Percentiles rank a stretch among this genome's conserved stretches.
These are phyloP conservation scores for Mesorhabditis spiculigera DNA, from an alignment of 2,888 invertebrate genomes.

Conservation along the genomic window DNA sequence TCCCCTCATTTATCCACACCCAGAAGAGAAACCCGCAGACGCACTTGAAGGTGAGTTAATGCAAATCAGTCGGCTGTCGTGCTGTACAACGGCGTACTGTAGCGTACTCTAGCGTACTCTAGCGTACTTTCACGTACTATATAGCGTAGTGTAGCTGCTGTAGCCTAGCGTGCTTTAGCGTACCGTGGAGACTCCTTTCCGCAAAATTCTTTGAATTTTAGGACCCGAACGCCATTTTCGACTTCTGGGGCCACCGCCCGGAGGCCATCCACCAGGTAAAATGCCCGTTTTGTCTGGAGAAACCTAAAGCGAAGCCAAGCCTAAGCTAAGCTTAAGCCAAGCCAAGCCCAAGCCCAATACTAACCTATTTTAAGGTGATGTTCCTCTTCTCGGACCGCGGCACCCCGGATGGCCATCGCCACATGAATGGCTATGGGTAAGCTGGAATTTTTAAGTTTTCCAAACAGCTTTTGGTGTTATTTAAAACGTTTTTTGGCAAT, in stretches of 20 bases:
- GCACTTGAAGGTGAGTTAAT: no score
- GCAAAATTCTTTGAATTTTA: conserved; percentile 12
- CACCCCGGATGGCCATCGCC: conserved; percentile 59
- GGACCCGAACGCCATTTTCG: conserved; percentile 51
- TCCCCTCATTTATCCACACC: conserved; percentile 92
- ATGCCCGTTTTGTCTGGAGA: neutral
- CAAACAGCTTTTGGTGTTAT: neutral
- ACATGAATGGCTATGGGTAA: conserved; percentile 55
- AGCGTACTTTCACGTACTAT: no score
- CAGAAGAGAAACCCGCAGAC: conserved; percentile 88
- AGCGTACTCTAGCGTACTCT: no score
- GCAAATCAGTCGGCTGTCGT: no score
- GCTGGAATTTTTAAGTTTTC: neutral
- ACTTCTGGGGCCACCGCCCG: conserved; percentile 51
- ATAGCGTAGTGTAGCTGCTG: no score
- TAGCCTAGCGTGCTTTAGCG: no score
- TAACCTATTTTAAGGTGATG: conserved; percentile 59
- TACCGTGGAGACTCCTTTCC: no score
- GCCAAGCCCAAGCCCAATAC: conserved; percentile 40
- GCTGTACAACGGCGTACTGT: no score
- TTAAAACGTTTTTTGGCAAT: neutral
- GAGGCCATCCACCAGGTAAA: conserved; percentile 49
- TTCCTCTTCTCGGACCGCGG: conserved; percentile 59
- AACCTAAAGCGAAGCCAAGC: no score
- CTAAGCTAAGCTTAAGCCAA: neutral